These are phyloP conservation scores for Donacobius atricapilla DNA, from an alignment of 2,113 vertebrate genomes.

Conservation along the genomic window DNA sequence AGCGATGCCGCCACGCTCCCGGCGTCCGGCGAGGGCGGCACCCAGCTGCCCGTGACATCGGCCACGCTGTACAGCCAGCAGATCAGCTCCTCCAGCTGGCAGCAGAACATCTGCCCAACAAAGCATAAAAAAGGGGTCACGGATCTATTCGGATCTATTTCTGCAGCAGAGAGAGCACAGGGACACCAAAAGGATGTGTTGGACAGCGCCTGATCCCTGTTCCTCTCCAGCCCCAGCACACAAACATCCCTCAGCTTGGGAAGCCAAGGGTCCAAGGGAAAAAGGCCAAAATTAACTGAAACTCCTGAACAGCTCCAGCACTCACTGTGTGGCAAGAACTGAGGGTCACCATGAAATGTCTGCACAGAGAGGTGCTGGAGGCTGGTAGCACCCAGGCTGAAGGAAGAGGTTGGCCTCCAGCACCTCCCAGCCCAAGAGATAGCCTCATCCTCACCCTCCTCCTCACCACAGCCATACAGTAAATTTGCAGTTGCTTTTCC, in stretches of 20 bases:
- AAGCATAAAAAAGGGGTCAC: background rate
- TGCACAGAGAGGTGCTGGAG: rapidly evolving
- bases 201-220: background rate
- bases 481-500: background rate
- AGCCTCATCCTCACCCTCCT: background rate
- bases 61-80: constrained; percentile 77
- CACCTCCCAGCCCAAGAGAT: background rate
- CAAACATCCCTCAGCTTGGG: background rate
- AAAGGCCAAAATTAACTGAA: background rate
- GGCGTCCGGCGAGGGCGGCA: constrained; percentile 56
- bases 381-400: background rate
- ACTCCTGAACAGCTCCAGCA: background rate
- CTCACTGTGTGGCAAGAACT: background rate
- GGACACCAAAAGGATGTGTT: rapidly evolving
- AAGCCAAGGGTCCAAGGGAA: background rate
- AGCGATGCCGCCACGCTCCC: constrained; percentile 75
- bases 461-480: rapidly evolving
- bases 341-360: background rate
- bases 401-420: background rate
- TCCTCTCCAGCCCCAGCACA: background rate
- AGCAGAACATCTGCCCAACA: constrained; percentile 81
- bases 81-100: constrained; percentile 85
- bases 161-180: rapidly evolving
- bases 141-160: background rate
- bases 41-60: constrained; percentile 69